phyloP scores from a whole-genome alignment of 2,888 invertebrate genomes.

The Chymomyza procnemis region DNA sequence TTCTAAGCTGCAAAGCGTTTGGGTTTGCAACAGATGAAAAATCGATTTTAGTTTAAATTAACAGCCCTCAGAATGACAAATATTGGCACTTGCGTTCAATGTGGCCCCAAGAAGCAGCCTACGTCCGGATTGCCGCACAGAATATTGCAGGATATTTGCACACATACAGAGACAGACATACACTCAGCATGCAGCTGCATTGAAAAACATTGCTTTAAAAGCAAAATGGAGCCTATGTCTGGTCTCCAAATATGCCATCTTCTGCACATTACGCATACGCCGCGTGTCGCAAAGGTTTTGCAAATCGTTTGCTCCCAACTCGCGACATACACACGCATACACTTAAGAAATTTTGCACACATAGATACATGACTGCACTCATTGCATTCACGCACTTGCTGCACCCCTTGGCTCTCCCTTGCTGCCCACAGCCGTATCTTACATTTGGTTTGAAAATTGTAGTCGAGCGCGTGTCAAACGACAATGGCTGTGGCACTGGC shows the following conservation, averaged over 20 bases:
- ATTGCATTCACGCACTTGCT: background rate
- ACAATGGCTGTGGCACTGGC: conserved; percentile 35
- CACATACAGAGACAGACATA: conserved; percentile 31
- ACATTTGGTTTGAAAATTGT: conserved; percentile 61
- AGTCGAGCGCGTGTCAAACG: conserved; percentile 63
- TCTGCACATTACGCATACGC: conserved; percentile 3
- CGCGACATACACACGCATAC: conserved; percentile 14
- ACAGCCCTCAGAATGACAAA: conserved; percentile 73
- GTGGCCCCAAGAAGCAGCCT: conserved; percentile 26
- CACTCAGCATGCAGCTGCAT: conserved; percentile 16
- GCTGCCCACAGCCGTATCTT: conserved; percentile 44
- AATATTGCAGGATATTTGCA: conserved; percentile 68
- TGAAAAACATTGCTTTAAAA: conserved; percentile 70
- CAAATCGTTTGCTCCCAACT: conserved; percentile 1
- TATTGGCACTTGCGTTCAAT: conserved; percentile 61
- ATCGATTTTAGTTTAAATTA: conserved; percentile 72
- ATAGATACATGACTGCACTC: background rate
- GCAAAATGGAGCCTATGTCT: conserved; percentile 53
- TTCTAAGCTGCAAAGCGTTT: conserved; percentile 31
- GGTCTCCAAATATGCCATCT: conserved; percentile 22
- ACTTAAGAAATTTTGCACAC: conserved; percentile 42
- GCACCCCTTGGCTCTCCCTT: background rate
- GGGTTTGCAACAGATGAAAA: conserved; percentile 37
- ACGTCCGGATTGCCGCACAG: conserved; percentile 45
- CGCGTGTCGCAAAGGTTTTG: background rate